Percentiles rank a stretch among this genome's conserved stretches.
These are phyloP conservation scores for Schizopygopsis malacanthus DNA, from an alignment of 2,797 vertebrate genomes.

Conservation along the genomic window DNA sequence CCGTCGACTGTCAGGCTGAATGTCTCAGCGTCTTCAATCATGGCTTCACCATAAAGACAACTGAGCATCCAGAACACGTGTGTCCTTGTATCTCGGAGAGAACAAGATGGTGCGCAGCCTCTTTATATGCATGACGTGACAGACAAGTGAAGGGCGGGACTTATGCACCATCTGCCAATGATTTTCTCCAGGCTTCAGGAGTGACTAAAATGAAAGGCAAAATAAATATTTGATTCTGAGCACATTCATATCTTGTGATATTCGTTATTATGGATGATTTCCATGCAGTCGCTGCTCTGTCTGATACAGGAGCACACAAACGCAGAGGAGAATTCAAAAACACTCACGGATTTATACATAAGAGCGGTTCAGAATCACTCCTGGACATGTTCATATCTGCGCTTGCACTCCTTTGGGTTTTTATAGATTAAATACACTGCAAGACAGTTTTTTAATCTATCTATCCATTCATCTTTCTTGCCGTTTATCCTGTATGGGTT, in stretches of 20 bases:
- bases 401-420: neutral
- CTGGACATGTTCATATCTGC: neutral
- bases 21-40: neutral
- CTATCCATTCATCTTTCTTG: neutral
- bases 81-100: neutral
- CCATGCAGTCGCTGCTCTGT: neutral
- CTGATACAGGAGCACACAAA: neutral
- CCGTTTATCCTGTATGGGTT: neutral
- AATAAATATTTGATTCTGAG: slow-evolving; percentile 8
- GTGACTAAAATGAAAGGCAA: neutral
- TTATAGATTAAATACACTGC: neutral
- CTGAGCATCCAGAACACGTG: neutral
- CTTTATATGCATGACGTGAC: neutral
- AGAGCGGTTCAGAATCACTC: neutral
- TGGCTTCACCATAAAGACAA: neutral
- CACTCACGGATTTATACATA: neutral
- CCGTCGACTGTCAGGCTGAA: neutral
- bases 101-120: slow-evolving; percentile 6
- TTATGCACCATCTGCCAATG: neutral
- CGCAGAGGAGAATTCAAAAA: neutral
- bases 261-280: neutral
- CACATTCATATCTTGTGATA: neutral
- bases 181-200: neutral
- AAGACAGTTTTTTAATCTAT: neutral
- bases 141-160: neutral